These are phyloP conservation scores for Hippoglossus hippoglossus DNA, from an alignment of 2,797 vertebrate genomes.

Conservation along the genomic window DNA sequence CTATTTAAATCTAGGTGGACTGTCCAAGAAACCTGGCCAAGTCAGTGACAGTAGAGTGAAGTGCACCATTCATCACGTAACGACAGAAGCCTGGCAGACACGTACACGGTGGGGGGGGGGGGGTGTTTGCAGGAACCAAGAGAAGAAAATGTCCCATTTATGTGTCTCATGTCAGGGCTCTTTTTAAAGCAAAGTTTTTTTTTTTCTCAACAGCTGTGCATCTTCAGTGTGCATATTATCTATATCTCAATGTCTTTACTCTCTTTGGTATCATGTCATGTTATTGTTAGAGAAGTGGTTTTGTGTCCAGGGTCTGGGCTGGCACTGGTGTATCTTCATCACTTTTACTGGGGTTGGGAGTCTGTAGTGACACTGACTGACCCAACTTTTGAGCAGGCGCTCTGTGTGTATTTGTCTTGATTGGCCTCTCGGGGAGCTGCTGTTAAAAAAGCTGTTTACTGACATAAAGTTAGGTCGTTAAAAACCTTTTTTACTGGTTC, in stretches of 20 bases:
- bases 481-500: slow-evolving; percentile 36
- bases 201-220: slow-evolving; percentile 41
- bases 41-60: slow-evolving; percentile 97
- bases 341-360: slow-evolving; percentile 12
- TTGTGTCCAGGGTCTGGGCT: slow-evolving; percentile 55
- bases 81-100: slow-evolving; percentile 35
- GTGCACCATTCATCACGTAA: slow-evolving; percentile 10
- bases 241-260: slow-evolving; percentile 46
- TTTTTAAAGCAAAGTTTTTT: slow-evolving; percentile 68
- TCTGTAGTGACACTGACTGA: slow-evolving; percentile 24
- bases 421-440: slow-evolving; percentile 44
- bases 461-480: slow-evolving; percentile 31
- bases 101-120: slow-evolving; percentile 3
- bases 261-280: slow-evolving; percentile 31
- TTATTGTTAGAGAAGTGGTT: slow-evolving; percentile 39
- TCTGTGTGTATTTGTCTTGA: slow-evolving; percentile 28
- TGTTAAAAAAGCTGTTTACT: slow-evolving; percentile 8
- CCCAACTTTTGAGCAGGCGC: slow-evolving; percentile 7
- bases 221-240: slow-evolving; percentile 50
- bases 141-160: slow-evolving; percentile 52
- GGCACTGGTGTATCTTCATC: slow-evolving; percentile 18
- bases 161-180: slow-evolving; percentile 45
- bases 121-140: slow-evolving; percentile 42
- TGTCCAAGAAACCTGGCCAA: slow-evolving; percentile 99
- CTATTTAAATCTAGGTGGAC: slow-evolving; percentile 89